Conservation (phyloP, 2,113 vertebrate genomes). For the Cichladusa arquata region DNA sequence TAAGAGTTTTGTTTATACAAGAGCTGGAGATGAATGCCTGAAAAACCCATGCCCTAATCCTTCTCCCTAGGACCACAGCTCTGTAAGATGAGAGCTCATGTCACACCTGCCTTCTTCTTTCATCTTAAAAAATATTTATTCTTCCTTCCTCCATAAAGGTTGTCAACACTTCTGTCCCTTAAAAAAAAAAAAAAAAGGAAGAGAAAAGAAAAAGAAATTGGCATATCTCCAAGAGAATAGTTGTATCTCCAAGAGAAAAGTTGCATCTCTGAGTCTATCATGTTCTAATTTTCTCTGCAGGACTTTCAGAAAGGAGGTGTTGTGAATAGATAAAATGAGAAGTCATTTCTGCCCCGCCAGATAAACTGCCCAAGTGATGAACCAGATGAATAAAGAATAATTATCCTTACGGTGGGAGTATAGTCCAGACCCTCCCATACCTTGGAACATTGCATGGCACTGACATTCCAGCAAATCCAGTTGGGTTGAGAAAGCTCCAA, state of each 20-base stretch:
- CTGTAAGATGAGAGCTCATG: not conserved
- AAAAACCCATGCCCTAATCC: not conserved
- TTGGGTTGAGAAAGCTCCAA: not conserved
- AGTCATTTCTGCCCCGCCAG: not conserved
- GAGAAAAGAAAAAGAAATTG: not conserved
- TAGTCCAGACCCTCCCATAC: not conserved
- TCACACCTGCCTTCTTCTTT: not conserved
- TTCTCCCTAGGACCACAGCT: not conserved
- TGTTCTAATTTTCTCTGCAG: not conserved
- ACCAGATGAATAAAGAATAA: not conserved
- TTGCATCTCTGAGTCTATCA: not conserved
- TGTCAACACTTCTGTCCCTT: not conserved
- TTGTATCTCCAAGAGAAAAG: not conserved
- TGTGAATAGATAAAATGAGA: not conserved
- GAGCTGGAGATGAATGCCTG: not conserved
- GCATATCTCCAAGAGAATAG: not conserved
- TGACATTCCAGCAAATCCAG: not conserved
- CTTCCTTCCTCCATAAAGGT: not conserved
- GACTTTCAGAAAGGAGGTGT: not conserved
- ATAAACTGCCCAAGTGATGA: not conserved
- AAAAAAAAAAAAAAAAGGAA: not conserved
- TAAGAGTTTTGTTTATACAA: constrained; percentile 20
- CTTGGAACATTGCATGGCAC: not conserved
- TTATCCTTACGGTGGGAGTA: not conserved
- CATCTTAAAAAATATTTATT: not conserved